Base-by-base conservation (phyloP, 2,113 vertebrate species). In the Chamaetylas fuelleborni region DNA sequence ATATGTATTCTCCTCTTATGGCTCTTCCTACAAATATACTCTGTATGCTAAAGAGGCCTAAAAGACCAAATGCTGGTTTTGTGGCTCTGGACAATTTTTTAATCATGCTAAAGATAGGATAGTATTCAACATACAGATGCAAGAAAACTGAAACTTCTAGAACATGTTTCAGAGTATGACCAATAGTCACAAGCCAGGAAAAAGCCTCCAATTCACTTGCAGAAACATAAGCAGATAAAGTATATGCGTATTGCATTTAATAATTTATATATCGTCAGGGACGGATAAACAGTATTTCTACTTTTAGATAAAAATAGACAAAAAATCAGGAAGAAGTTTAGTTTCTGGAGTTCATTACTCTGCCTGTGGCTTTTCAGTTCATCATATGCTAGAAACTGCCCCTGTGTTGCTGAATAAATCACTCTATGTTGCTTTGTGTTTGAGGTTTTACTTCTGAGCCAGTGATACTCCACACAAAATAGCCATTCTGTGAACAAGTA, bases 371-470 rank as follows among this genome's bases (percentile, higher is more conserved):
- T 91, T 92, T 88, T 84, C 47, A 81, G 66, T 81, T 96, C 34
- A 51, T 76, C 57, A 26, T 51, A 47, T 86, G 26, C 45, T 82
- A 71, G 81, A 86, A 92, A 31, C 31, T 14, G 1, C 14, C n/a
- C 19, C 4, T 72, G 17, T 89, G 33, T 45, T 72, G 66, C 58
- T 88, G 65, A 93, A 82, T 87, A 89, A 82, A 89, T 85, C 58
- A 43, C 34, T 80, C 53, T 85, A 19, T 82, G 70, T 74, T 92
- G 42, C 74, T 90, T 93, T 96, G 53, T 81, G 22, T 91, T 74
- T 82, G 58, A 76, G 74, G 51, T 88, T 94, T 90, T 83, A 67
- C 81, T 93, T 92, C 58, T 78, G 61, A 88, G 53, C 25, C 62
- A 66, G 33, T 8, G 23, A 64, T 88, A 58, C 40, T 66, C n/a